Conservation (phyloP, 2,888 invertebrate genomes). For the Anodontia alba region DNA sequence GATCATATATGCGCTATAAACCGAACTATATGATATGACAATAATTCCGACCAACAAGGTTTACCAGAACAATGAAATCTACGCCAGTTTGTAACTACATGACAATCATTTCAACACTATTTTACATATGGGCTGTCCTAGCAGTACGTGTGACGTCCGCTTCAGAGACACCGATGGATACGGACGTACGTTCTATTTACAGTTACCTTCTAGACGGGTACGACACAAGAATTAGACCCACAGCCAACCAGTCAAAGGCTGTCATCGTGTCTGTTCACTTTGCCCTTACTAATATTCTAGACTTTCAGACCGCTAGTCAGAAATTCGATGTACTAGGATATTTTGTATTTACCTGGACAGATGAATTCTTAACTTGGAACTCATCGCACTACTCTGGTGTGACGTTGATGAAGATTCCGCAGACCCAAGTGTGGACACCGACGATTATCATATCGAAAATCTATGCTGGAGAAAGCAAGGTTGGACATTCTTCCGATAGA, state of each 20-base stretch:
- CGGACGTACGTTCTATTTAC: constrained; percentile 18
- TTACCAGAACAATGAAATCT: too few species aligned
- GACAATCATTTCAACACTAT: too few species aligned
- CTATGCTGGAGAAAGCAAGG: not conserved
- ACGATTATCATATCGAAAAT: constrained; percentile 53
- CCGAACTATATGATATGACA: too few species aligned
- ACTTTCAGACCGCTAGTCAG: constrained; percentile 57
- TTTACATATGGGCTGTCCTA: too few species aligned
- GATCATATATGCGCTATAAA: too few species aligned
- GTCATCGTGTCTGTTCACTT: constrained; percentile 36
- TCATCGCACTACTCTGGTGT: constrained; percentile 23
- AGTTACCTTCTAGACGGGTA: constrained; percentile 35
- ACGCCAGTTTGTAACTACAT: too few species aligned
- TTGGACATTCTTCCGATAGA: constrained; percentile 1
- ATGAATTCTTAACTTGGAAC: constrained; percentile 55
- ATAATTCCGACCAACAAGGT: too few species aligned
- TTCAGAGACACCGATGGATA: not conserved
- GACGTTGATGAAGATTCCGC: constrained; percentile 40
- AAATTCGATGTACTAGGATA: constrained; percentile 55
- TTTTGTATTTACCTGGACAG: constrained; percentile 45
- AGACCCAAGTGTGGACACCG: constrained; percentile 55
- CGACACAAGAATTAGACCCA: constrained; percentile 54
- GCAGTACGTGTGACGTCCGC: not conserved
- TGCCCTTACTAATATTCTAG: constrained; percentile 46
- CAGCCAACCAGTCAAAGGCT: constrained; percentile 36